A percentile compares a stretch with the other conserved stretches of the same genome.
phyloP scores from a whole-genome alignment of 2,797 vertebrate genomes.

The Periparus ater region DNA sequence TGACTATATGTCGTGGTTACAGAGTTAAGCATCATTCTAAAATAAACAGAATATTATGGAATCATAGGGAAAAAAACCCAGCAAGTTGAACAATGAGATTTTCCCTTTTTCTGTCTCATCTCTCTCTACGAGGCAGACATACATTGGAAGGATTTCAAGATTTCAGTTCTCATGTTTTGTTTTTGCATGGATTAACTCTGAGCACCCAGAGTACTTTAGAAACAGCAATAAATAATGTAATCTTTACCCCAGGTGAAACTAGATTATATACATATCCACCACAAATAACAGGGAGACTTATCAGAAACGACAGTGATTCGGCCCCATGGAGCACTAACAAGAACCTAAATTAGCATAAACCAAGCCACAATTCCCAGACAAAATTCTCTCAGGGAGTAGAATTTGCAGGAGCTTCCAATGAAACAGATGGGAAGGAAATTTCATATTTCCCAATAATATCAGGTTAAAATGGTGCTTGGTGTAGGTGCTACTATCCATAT shows the following conservation, averaged over 20 bases:
- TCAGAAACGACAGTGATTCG: conserved; percentile 8
- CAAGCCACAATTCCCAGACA: conserved; percentile 6
- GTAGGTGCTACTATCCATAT: neutral
- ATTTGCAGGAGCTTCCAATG: neutral
- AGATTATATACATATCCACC: neutral
- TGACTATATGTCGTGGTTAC: neutral
- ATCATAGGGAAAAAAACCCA: neutral
- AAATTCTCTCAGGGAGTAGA: conserved; percentile 16
- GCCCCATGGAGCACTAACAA: conserved; percentile 28
- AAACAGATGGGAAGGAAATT: neutral
- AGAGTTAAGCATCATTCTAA: neutral
- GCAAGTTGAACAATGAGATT: neutral
- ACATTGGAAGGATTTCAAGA: neutral
- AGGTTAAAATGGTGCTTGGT: neutral
- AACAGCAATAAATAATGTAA: neutral
- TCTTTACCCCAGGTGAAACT: neutral
- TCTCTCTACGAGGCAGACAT: neutral
- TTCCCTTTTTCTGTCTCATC: neutral
- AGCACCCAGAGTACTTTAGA: neutral
- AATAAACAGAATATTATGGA: neutral
- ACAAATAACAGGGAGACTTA: conserved; percentile 15
- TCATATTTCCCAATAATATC: conserved; percentile 11
- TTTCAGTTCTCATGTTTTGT: neutral
- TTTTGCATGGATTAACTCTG: conserved; percentile 5
- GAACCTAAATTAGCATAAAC: conserved; percentile 3